A percentile compares a stretch with the other conserved stretches of the same genome.
phyloP scores from a whole-genome alignment of 2,113 vertebrate species.

The Camelus bactrianus region DNA sequence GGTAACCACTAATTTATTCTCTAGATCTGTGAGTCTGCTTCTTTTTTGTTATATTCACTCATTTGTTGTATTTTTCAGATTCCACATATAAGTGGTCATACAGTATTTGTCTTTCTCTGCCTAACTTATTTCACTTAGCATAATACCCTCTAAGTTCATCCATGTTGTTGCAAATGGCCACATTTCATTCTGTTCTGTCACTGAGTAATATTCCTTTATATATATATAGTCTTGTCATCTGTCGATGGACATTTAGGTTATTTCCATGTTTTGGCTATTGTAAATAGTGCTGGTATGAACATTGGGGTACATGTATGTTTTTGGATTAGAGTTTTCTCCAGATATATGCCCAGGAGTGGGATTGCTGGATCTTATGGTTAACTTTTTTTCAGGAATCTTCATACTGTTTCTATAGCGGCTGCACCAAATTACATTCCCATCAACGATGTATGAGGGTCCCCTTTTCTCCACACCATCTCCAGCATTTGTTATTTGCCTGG shows the following conservation, averaged over 20 bases:
- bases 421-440: neutral
- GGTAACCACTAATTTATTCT: neutral
- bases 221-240: neutral
- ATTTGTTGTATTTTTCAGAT: neutral
- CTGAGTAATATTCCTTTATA: neutral
- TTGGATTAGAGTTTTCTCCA: neutral
- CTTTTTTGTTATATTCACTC: neutral
- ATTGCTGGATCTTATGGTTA: neutral
- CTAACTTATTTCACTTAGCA: neutral
- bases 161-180: neutral
- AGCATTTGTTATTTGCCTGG: neutral
- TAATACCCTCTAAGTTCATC: neutral
- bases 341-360: neutral
- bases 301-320: neutral
- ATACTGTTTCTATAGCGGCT: neutral
- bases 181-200: neutral
- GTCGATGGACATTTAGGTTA: neutral
- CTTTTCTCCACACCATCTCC: neutral
- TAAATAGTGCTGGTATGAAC: neutral
- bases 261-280: neutral
- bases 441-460: neutral
- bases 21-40: neutral
- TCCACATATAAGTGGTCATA: neutral
- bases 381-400: neutral
- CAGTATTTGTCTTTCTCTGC: neutral